A percentile compares a stretch with the other conserved stretches of the same genome.
phyloP scores from a whole-genome alignment of 2,888 invertebrate genomes.

The Leptopilina drosophilae region DNA sequence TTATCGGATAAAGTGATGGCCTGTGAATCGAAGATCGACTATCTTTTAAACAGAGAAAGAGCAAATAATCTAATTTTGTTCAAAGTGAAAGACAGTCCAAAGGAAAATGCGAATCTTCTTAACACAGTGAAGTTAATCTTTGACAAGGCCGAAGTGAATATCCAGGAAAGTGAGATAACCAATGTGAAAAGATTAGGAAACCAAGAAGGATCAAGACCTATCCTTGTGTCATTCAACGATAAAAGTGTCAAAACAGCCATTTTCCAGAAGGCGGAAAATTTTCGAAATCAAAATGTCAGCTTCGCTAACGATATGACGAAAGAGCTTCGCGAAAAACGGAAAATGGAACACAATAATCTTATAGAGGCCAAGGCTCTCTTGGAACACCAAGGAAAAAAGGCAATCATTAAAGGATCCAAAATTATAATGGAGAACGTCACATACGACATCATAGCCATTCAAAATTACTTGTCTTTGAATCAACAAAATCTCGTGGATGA shows the following conservation, averaged over 20 bases:
- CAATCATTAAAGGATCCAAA: too few species aligned
- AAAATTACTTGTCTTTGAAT: neutral
- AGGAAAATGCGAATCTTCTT: neutral
- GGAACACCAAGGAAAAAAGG: neutral
- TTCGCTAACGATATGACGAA: neutral
- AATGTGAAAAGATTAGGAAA: neutral
- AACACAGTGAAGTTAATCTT: constrained; percentile 5
- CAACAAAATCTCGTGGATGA: neutral
- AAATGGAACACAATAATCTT: neutral
- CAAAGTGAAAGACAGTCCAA: constrained; percentile 11
- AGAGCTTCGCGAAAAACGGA: neutral
- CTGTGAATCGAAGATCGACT: neutral
- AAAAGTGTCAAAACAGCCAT: neutral
- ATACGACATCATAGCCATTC: constrained; percentile 2
- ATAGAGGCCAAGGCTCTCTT: neutral
- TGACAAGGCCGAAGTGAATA: neutral
- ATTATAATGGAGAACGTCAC: neutral
- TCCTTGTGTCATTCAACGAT: neutral
- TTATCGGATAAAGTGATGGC: neutral
- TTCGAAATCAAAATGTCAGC: neutral
- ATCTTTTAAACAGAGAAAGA: neutral
- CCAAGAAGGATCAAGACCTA: neutral
- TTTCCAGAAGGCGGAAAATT: neutral
- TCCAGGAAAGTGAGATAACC: neutral
- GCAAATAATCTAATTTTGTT: constrained; percentile 6